Evolutionary conservation across 2,797 vertebrate genomes (phyloP), one percentile per base, ranked within the genome.

Genomic region (Acanthornis magna): DNA sequence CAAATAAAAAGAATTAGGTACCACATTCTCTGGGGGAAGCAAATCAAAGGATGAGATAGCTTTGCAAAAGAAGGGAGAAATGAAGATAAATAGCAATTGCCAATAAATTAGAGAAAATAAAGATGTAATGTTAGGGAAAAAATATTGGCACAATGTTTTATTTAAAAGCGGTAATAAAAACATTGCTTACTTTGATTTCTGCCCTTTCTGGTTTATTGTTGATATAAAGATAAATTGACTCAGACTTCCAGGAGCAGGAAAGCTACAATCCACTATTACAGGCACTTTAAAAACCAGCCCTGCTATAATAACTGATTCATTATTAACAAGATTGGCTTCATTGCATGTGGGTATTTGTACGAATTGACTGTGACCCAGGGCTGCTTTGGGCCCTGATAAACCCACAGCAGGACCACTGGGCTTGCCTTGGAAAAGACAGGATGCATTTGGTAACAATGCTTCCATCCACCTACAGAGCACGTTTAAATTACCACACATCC

Each of bases 161-260:
- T 96, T 95, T 96, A 96, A 97, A 97, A 95, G 91, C 1, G 1
- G 85, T 82, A 95, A 94, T 95, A 95, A 96, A 95, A 92, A 79
- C 85, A 88, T 91, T 77, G 88, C 92, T 93, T 92, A 30, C 66
- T 94, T 96, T 94, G 88, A 94, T 95, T 97, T 94, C 91, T 95
- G 73, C 65, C 91, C 92, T 95, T 96, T 95, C 94, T 89, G 58
- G 47, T 86, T 97, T 93, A 93, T 90, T 87, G 85, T 87, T 95
- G 85, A 93, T 92, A 94, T 88, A 94, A 97, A 97, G 91, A 97
- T 65, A 92, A 96, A 96, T 93, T 89, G 95, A 91, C 90, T 96
- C 68, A 91, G 90, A 70, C 85, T 94, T 95, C 55, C 84, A 90
- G 86, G 68, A 95, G 83, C 1, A 0, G 81, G 62, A 93, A 91